Conservation (phyloP, 2,113 vertebrate species). For the Pyrgilauda ruficollis region DNA sequence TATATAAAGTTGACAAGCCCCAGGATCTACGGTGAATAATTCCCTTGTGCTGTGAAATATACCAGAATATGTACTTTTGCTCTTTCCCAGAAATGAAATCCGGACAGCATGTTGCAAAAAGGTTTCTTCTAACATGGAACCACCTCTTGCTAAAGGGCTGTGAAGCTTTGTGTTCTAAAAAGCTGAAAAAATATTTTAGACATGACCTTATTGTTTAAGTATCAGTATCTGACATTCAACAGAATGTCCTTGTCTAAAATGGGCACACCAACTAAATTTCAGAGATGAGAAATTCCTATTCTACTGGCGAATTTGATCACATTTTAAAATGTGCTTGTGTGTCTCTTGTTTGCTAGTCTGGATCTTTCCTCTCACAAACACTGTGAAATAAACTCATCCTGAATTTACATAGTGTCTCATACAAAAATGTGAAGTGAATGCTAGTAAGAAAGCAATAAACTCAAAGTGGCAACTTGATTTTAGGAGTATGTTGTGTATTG, state of each 20-base stretch:
- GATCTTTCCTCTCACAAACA: neutral
- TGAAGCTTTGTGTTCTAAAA: neutral
- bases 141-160: neutral
- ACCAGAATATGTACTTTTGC: neutral
- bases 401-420: neutral
- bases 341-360: neutral
- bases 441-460: slow-evolving; percentile 17
- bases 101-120: neutral
- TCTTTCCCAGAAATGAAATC: neutral
- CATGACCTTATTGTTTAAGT: neutral
- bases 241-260: neutral
- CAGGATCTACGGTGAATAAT: neutral
- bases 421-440: neutral
- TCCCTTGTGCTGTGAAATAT: neutral
- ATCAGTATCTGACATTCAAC: neutral
- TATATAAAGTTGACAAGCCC: neutral
- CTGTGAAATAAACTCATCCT: neutral
- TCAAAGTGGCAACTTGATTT: neutral
- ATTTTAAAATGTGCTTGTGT: neutral
- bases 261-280: neutral
- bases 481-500: neutral
- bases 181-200: neutral
- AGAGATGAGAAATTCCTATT: neutral
- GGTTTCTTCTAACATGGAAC: neutral
- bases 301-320: neutral